A percentile compares a stretch with the other conserved stretches of the same genome.
These are phyloP conservation scores for Acleris emargana DNA, from an alignment of 2,888 invertebrate genomes.

Conservation along the genomic window DNA sequence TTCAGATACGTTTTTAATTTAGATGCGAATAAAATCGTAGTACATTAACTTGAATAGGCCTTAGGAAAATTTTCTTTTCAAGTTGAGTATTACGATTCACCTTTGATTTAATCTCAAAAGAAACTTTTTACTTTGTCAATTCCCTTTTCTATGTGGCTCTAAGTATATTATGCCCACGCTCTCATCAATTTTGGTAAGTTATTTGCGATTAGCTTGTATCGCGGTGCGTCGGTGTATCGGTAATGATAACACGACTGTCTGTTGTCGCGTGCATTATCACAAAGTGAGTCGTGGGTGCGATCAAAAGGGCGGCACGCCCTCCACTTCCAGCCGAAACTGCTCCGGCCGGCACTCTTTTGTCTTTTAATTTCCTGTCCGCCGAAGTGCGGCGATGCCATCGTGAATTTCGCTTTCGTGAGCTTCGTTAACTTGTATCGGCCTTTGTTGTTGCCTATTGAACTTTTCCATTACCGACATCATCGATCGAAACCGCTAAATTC, in stretches of 20 bases:
- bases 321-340: constrained; percentile 77
- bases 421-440: constrained; percentile 80
- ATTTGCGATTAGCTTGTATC: constrained; percentile 9
- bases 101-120: background rate
- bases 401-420: constrained; percentile 80
- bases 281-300: constrained; percentile 58
- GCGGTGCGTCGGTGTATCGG: constrained; percentile 18
- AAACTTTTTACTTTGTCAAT: background rate
- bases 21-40: background rate
- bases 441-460: constrained; percentile 81
- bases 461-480: constrained; percentile 79
- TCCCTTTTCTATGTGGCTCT: background rate
- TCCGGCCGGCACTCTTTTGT: constrained; percentile 78
- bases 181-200: constrained; percentile 3
- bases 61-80: background rate
- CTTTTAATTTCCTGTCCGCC: constrained; percentile 82
- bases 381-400: constrained; percentile 70
- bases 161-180: background rate
- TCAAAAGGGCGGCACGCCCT: constrained; percentile 67
- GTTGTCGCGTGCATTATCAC: constrained; percentile 50
- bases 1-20: background rate
- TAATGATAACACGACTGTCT: constrained; percentile 40
- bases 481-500: constrained; percentile 78
- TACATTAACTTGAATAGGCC: background rate
- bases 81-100: background rate